These are phyloP conservation scores for Fratercula arctica DNA, from an alignment of 2,797 vertebrate species.

Conservation along the genomic window DNA sequence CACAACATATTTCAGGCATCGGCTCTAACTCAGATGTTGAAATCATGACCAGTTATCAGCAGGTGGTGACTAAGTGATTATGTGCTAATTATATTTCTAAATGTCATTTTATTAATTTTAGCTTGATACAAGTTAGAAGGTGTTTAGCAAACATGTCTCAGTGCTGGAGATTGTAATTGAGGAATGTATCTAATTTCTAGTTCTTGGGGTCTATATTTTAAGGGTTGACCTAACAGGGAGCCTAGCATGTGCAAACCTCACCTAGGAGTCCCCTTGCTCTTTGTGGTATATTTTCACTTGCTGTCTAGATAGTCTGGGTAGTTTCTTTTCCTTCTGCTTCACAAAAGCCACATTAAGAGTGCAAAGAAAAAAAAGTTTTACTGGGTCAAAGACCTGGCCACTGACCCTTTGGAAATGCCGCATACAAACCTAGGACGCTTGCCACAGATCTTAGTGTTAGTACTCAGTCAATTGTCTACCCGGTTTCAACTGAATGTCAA, in stretches of 20 bases:
- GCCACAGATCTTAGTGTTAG: not conserved
- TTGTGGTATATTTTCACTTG: not conserved
- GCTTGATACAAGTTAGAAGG: not conserved
- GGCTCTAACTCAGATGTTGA: not conserved
- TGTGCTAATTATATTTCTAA: not conserved
- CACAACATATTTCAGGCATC: not conserved
- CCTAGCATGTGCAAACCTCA: not conserved
- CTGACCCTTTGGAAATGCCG: not conserved
- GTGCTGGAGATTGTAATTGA: not conserved
- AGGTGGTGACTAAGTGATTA: constrained; percentile 4
- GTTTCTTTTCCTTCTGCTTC: not conserved
- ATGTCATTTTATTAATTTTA: constrained; percentile 20
- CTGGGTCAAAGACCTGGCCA: not conserved
- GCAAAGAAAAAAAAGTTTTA: not conserved
- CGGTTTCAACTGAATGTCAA: not conserved
- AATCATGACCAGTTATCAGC: constrained; percentile 4
- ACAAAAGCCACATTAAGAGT: not conserved
- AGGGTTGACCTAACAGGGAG: not conserved
- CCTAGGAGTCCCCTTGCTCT: not conserved
- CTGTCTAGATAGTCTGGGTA: not conserved
- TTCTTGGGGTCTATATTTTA: not conserved
- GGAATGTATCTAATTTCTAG: not conserved
- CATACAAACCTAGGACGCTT: not conserved
- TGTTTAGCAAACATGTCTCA: not conserved
- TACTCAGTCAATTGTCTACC: not conserved